phyloP scores from a whole-genome alignment of 1,140 invertebrate genomes.

The Maniola jurtina region DNA sequence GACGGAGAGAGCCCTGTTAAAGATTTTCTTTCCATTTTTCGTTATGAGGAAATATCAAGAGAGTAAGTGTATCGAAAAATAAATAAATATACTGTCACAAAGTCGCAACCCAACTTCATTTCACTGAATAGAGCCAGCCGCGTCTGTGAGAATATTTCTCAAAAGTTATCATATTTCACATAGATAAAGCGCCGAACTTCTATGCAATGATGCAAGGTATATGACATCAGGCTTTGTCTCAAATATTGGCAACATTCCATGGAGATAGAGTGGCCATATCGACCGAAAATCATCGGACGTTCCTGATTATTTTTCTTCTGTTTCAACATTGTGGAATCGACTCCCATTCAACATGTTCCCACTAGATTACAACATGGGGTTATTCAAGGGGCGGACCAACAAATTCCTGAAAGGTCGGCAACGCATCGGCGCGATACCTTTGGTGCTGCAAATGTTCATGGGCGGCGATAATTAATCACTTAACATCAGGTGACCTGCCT shows the following conservation, averaged over 20 bases:
- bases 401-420: too few relatives aligned
- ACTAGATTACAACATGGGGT: too few relatives aligned
- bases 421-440: too few relatives aligned
- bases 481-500: too few relatives aligned
- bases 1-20: too few relatives aligned
- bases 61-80: background rate
- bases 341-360: too few relatives aligned
- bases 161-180: constrained; percentile 10
- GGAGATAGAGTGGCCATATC: background rate
- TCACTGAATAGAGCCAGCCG: background rate
- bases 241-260: constrained; percentile 9
- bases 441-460: too few relatives aligned
- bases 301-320: background rate
- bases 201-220: constrained; percentile 12
- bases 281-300: background rate
- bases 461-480: too few relatives aligned
- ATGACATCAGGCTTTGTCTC: constrained; percentile 10
- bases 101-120: background rate
- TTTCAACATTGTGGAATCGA: too few relatives aligned
- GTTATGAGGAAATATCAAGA: background rate
- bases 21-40: too few relatives aligned
- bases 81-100: constrained; percentile 3
- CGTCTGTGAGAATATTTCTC: constrained; percentile 2
- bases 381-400: too few relatives aligned
- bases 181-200: constrained; percentile 5